Evolutionary conservation across 2,113 vertebrate species (phyloP).

Genomic region (Blennius ocellaris): DNA sequence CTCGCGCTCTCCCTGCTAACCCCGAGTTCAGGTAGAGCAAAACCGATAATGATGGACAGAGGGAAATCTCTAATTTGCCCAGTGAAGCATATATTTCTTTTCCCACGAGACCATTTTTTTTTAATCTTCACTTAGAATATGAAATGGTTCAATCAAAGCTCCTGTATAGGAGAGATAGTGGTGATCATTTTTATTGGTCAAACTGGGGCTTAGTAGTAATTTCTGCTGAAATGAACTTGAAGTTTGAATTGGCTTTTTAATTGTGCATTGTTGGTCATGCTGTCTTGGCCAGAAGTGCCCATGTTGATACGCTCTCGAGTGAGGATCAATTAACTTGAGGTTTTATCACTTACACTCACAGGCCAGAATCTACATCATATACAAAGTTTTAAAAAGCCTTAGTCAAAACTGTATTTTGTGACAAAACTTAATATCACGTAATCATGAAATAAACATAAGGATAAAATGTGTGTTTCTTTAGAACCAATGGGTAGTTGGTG

Average conservation of each 20-base stretch:
- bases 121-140: slow-evolving; percentile 56
- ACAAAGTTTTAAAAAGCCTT: no score
- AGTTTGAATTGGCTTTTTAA: slow-evolving; percentile 56
- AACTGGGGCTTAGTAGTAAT: slow-evolving; percentile 48
- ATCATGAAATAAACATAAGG: no score
- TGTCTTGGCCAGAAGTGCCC: slow-evolving; percentile 14
- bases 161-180: slow-evolving; percentile 41
- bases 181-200: slow-evolving; percentile 58
- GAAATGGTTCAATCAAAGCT: slow-evolving; percentile 71
- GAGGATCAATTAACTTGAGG: background rate
- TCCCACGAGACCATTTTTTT: slow-evolving; percentile 60
- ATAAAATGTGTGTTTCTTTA: no score
- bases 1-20: slow-evolving; percentile 50
- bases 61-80: slow-evolving; percentile 71
- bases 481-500: no score
- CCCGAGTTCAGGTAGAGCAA: slow-evolving; percentile 71
- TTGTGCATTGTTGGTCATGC: slow-evolving; percentile 42
- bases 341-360: no score
- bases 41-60: slow-evolving; percentile 67
- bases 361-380: no score
- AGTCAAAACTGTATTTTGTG: no score
- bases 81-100: slow-evolving; percentile 69
- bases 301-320: background rate
- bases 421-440: no score
- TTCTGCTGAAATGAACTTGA: slow-evolving; percentile 24